Base-by-base conservation (phyloP, 2,113 vertebrate genomes). In the Castor canadensis region DNA sequence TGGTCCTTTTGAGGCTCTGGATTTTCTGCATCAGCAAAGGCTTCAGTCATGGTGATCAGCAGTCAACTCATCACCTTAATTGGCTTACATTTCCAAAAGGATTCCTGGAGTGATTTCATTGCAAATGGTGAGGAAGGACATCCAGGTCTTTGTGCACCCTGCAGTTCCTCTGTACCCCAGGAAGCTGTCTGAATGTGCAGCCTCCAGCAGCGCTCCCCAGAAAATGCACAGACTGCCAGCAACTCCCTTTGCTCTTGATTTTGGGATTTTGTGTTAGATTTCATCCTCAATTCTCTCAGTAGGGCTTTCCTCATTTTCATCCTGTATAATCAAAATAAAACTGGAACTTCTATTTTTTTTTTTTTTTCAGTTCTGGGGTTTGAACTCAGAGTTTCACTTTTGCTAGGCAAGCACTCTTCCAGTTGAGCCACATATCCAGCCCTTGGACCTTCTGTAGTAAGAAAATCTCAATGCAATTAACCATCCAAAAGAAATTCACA, bases 21-120 rank as follows among this genome's bases (percentile, higher is more conserved):
- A 35, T 92, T 93, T 92, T 96, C 88, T 82, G 67, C 77, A 47
- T 85, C 93, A 82, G 93, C 73, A 85, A 84, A 92, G 64, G 38
- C 79, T 87, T 93, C 66, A 64, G 43, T 87, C 52, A 28, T 38
- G 28, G 58, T 75, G 87, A 76, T n/a, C 49, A 60, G 43, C 40
- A 60, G 80, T 80, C 92, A 64, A 0, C 69, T 89, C 60, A 49
- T 89, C 80, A 26, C 52, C 30, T 56, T 87, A 92, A 84, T 15
- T 32, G 75, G 84, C 38, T 72, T 62, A 60, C 47, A 9, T 67
- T 81, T 52, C 81, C 19, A 81, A 84, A 71, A 83, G 79, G 62
- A 19, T 89, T 95, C 83, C 87, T 91, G 92, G 75, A 87, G 76
- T 84, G 58, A 47, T 49, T 81, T 58, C 82, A 19, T 9, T 43